Evolutionary conservation across 2,113 vertebrate genomes (phyloP).

Genomic region (Calyptommatus sinebrachiatus): DNA sequence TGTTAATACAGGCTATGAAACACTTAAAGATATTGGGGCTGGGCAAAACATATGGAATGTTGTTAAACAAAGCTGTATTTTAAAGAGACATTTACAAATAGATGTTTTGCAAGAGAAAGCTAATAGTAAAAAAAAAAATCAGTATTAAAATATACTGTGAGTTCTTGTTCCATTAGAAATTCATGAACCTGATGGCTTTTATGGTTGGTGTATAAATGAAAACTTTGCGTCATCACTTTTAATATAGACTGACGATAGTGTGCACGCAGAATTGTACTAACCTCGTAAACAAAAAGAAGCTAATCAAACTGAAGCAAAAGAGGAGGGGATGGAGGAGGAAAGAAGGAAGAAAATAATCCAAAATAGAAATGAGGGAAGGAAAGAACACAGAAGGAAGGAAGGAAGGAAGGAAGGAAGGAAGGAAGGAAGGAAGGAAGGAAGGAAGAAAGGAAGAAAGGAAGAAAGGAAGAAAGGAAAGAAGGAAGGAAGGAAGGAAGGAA

Average conservation of each 20-base stretch:
- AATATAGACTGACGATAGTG: slow-evolving; percentile 65
- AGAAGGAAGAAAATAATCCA: neutral
- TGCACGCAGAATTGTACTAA: slow-evolving; percentile 34
- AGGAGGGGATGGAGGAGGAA: no score
- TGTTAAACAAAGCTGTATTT: slow-evolving; percentile 47
- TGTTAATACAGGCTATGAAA: slow-evolving; percentile 34
- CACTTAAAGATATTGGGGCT: slow-evolving; percentile 36
- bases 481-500: no score
- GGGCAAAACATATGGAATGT: slow-evolving; percentile 36
- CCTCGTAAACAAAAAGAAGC: slow-evolving; percentile 30
- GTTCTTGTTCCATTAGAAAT: slow-evolving; percentile 68
- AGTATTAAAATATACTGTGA: slow-evolving; percentile 53
- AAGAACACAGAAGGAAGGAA: no score
- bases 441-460: no score
- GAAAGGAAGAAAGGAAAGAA: no score
- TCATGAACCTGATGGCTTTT: slow-evolving; percentile 71
- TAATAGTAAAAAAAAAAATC: slow-evolving; percentile 57
- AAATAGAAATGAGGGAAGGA: neutral
- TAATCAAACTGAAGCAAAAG: slow-evolving; percentile 48
- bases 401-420: neutral
- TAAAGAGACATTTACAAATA: slow-evolving; percentile 44
- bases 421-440: no score
- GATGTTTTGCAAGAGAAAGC: slow-evolving; percentile 57
- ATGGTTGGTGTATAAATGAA: slow-evolving; percentile 73
- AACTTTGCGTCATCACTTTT: slow-evolving; percentile 71